A percentile compares a stretch with the other conserved stretches of the same genome.
These are phyloP conservation scores for Cyanocitta stelleri DNA, from an alignment of 2,113 vertebrate species.

Conservation along the genomic window DNA sequence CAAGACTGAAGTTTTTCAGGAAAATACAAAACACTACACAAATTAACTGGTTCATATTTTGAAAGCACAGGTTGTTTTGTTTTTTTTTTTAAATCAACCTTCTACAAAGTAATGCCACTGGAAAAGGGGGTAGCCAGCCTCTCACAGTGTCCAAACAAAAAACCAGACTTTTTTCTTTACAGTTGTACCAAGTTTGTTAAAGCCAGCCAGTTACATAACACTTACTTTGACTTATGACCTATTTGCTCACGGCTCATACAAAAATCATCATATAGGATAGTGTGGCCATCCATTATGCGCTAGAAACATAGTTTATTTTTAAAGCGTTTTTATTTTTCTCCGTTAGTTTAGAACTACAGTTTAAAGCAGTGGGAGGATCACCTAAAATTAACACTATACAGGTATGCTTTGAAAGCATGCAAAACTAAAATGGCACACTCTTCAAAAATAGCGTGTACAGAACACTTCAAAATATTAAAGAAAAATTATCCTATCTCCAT, in stretches of 20 bases:
- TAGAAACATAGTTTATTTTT: accelerated
- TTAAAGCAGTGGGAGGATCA: neutral
- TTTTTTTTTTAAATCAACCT: neutral
- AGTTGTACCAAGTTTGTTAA: conserved; percentile 36
- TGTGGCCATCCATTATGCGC: neutral
- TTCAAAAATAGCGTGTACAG: neutral
- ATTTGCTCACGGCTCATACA: conserved; percentile 3
- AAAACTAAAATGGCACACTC: neutral
- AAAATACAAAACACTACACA: neutral
- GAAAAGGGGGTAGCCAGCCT: neutral
- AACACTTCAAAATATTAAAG: neutral
- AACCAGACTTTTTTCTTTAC: neutral
- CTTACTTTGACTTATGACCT: conserved; percentile 41
- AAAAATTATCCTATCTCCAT: neutral
- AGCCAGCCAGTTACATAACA: conserved; percentile 51
- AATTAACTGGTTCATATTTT: neutral
- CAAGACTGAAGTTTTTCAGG: neutral
- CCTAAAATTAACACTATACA: neutral
- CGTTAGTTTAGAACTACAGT: neutral
- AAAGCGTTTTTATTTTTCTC: neutral
- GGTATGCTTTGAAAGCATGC: neutral
- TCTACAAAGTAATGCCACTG: neutral
- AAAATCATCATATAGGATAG: neutral
- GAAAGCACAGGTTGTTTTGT: neutral
- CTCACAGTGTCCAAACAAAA: neutral